These are phyloP conservation scores for Anableps anableps DNA, from an alignment of 2,797 vertebrate genomes.

Conservation along the genomic window DNA sequence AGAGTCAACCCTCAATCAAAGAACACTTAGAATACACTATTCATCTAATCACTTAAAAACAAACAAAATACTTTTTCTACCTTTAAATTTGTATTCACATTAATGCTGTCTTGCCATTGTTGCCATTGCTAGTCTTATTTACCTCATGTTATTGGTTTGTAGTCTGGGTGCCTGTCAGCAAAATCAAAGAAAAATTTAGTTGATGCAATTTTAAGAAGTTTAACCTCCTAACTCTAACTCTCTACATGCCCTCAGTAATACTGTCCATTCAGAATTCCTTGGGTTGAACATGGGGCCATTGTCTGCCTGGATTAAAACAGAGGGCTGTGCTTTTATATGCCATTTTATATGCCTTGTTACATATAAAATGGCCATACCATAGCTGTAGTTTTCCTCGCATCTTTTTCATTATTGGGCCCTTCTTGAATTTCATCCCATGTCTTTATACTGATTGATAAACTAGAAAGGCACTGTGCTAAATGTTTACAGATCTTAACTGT, in stretches of 20 bases:
- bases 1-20: conserved; percentile 21
- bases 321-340: background rate
- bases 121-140: background rate
- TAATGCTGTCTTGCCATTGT: too few relatives aligned
- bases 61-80: background rate
- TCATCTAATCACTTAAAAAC: conserved; percentile 18
- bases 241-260: background rate
- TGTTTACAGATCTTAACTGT: background rate
- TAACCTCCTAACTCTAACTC: background rate
- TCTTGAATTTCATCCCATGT: background rate
- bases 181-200: background rate
- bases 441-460: background rate
- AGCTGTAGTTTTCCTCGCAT: background rate
- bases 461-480: background rate
- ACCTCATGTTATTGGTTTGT: background rate
- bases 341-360: too few relatives aligned
- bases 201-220: background rate
- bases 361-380: background rate
- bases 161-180: background rate
- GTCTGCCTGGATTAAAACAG: background rate
- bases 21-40: conserved; percentile 4
- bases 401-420: background rate
- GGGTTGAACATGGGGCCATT: background rate
- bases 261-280: background rate
- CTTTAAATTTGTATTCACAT: background rate